Evolutionary conservation across 1,140 invertebrate genomes (phyloP).

Genomic region (Drosophila pseudoananassae): DNA sequence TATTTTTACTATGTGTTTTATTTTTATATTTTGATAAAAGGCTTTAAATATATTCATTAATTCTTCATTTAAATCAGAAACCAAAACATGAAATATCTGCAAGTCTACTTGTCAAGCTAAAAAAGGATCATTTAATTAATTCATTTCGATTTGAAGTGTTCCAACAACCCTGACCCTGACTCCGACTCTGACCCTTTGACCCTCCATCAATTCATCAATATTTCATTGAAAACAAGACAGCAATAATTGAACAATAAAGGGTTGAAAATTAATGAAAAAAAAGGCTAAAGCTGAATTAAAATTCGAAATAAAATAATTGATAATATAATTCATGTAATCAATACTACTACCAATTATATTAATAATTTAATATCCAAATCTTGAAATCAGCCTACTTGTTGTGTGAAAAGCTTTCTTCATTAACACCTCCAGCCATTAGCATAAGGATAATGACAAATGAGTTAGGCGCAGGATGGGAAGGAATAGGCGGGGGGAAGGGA

Average conservation of each 20-base stretch:
- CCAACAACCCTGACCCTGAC: neutral
- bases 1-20: too few species aligned
- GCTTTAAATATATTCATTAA: too few species aligned
- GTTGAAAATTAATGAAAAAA: neutral
- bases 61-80: too few species aligned
- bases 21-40: too few species aligned
- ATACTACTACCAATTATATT: too few species aligned
- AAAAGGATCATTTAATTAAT: neutral
- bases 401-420: slow-evolving; percentile 42
- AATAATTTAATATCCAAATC: too few species aligned
- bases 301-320: too few species aligned
- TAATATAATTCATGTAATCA: too few species aligned
- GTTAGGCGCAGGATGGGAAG: slow-evolving; percentile 19
- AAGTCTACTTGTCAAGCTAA: neutral
- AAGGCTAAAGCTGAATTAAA: too few species aligned
- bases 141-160: neutral
- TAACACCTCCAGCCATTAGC: slow-evolving; percentile 67
- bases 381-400: neutral
- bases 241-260: neutral
- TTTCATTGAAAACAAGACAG: slow-evolving; percentile 11
- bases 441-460: slow-evolving; percentile 76
- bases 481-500: slow-evolving; percentile 4
- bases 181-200: neutral
- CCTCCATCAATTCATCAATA: slow-evolving; percentile 7
- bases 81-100: neutral